A percentile compares a stretch with the other conserved stretches of the same genome.
Conservation (phyloP, 1,140 invertebrate species). For the Acyrthosiphon pisum region DNA sequence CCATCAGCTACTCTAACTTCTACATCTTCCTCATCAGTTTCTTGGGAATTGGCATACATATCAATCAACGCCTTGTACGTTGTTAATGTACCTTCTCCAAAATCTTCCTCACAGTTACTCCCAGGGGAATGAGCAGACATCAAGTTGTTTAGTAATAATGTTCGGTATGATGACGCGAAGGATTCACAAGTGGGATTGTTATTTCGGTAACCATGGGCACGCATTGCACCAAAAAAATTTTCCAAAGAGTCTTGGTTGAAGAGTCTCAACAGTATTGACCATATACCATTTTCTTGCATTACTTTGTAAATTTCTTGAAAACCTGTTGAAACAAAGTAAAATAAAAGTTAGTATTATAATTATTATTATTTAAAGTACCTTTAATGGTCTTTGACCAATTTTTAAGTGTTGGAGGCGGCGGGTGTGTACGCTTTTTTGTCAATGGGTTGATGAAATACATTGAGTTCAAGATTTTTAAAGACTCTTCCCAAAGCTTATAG, state of each 20-base stretch:
- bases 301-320: neutral
- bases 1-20: neutral
- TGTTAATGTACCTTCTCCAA: neutral
- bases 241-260: neutral
- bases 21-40: neutral
- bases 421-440: neutral
- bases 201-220: neutral
- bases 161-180: neutral
- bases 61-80: neutral
- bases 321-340: neutral
- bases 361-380: neutral
- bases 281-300: neutral
- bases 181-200: neutral
- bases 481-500: neutral
- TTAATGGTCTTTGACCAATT: neutral
- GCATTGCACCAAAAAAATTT: neutral
- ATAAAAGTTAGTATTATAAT: neutral
- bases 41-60: neutral
- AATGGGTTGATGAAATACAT: neutral
- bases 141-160: neutral
- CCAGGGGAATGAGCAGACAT: neutral
- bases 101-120: slow-evolving; percentile 1
- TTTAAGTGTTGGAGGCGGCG: neutral
- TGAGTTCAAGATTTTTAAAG: neutral
- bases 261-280: neutral